Conservation (phyloP, 2,113 vertebrate species). For the Misgurnus anguillicaudatus region DNA sequence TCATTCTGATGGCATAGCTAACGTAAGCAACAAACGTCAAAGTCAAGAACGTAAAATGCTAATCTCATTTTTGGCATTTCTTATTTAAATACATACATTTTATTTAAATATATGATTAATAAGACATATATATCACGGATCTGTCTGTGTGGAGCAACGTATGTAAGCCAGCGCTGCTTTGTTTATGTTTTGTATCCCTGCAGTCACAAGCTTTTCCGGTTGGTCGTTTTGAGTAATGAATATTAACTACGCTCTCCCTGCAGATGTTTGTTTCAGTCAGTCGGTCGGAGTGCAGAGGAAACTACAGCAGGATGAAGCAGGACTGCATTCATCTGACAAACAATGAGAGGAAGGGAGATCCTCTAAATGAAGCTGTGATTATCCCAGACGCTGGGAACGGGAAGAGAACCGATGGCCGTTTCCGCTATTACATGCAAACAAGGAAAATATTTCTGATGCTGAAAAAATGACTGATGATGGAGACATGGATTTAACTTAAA, state of each 20-base stretch:
- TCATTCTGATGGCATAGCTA: too few species aligned
- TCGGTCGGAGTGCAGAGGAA: conserved; percentile 46
- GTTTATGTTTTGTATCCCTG: too few species aligned
- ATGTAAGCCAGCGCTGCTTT: too few species aligned
- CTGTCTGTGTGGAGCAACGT: too few species aligned
- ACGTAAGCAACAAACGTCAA: too few species aligned
- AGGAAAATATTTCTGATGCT: not conserved
- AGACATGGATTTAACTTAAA: not conserved
- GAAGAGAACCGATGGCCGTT: not conserved
- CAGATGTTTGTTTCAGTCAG: conserved; percentile 47
- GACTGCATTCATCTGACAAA: conserved; percentile 48
- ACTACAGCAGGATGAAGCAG: conserved; percentile 39
- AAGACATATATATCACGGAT: too few species aligned
- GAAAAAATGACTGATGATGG: not conserved
- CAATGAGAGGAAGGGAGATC: conserved; percentile 59
- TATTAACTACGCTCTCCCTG: conserved; percentile 44
- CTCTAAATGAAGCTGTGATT: conserved; percentile 30
- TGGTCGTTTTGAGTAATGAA: too few species aligned
- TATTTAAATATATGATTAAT: too few species aligned
- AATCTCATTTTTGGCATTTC: too few species aligned
- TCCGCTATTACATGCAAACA: not conserved
- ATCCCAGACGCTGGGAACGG: conserved; percentile 17
- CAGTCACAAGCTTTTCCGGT: too few species aligned
- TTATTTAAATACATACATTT: too few species aligned
- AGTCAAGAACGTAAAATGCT: too few species aligned